Percentiles rank a stretch among this genome's conserved stretches.
Conservation (phyloP, 1,140 invertebrate genomes). For the Tetramorium alpestre region DNA sequence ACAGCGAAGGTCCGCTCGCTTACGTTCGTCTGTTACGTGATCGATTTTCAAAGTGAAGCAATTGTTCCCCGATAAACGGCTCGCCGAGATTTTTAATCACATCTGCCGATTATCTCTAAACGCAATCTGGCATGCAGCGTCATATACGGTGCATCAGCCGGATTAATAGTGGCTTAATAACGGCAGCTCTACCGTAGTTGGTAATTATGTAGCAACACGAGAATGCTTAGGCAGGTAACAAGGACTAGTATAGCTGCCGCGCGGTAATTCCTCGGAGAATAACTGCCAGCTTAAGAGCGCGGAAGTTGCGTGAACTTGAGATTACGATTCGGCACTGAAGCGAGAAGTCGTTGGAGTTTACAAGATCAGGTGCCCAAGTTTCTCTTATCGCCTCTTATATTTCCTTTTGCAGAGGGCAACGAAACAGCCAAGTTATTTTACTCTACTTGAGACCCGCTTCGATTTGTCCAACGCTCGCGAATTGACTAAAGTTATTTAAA, state of each 20-base stretch:
- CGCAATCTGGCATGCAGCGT: slow-evolving; percentile 14
- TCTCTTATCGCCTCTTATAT: slow-evolving; percentile 7
- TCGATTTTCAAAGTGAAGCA: slow-evolving; percentile 8
- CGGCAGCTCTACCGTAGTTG: slow-evolving; percentile 50
- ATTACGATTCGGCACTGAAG: slow-evolving; percentile 64
- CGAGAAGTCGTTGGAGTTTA: slow-evolving; percentile 55
- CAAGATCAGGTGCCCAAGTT: slow-evolving; percentile 51
- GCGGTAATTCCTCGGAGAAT: slow-evolving; percentile 58
- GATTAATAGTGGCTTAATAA: slow-evolving; percentile 72
- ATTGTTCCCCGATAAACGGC: neutral
- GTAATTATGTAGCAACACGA: slow-evolving; percentile 70
- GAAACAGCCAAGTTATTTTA: neutral
- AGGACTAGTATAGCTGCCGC: slow-evolving; percentile 27
- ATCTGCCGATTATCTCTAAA: neutral
- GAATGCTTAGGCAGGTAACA: slow-evolving; percentile 65
- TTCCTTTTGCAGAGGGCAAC: neutral
- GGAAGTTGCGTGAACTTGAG: slow-evolving; percentile 66
- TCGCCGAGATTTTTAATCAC: slow-evolving; percentile 22
- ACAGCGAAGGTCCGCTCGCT: no score
- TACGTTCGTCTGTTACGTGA: neutral
- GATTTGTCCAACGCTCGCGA: neutral
- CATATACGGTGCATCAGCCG: slow-evolving; percentile 28
- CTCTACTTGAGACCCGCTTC: neutral
- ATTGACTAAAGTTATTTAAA: neutral
- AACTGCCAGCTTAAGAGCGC: slow-evolving; percentile 63